phyloP scores from a whole-genome alignment of 2,888 invertebrate species.

The Rhagonycha lutea region DNA sequence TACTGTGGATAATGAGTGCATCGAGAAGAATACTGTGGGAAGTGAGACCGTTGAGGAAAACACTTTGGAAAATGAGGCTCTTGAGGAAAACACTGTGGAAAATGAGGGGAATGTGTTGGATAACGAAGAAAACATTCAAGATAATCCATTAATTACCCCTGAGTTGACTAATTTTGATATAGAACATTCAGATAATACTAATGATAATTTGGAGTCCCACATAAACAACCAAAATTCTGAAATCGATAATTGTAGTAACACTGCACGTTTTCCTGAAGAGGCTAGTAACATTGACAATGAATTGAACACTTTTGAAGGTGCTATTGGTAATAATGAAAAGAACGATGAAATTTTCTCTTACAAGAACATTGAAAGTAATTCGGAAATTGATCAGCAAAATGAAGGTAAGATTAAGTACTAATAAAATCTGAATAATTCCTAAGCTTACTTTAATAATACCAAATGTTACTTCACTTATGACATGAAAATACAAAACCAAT shows the following conservation, averaged over 20 bases:
- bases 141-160: constrained; percentile 22
- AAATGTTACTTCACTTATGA: too few relatives aligned
- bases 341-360: neutral
- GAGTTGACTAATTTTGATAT: constrained; percentile 11
- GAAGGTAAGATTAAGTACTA: neutral
- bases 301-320: constrained; percentile 35
- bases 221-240: constrained; percentile 13
- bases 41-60: neutral
- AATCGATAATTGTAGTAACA: constrained; percentile 22
- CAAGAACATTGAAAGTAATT: constrained; percentile 15
- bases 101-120: neutral
- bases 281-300: constrained; percentile 34
- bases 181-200: constrained; percentile 22
- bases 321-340: constrained; percentile 26
- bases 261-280: constrained; percentile 31
- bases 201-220: constrained; percentile 13
- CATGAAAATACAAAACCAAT: too few relatives aligned
- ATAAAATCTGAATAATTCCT: too few relatives aligned
- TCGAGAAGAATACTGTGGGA: neutral
- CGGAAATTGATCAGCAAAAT: neutral
- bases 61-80: neutral
- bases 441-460: too few relatives aligned
- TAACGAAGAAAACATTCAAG: constrained; percentile 6
- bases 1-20: neutral
- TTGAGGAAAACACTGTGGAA: too few relatives aligned